phyloP scores from a whole-genome alignment of 1,140 invertebrate species.

The Drosophila tropicalis region DNA sequence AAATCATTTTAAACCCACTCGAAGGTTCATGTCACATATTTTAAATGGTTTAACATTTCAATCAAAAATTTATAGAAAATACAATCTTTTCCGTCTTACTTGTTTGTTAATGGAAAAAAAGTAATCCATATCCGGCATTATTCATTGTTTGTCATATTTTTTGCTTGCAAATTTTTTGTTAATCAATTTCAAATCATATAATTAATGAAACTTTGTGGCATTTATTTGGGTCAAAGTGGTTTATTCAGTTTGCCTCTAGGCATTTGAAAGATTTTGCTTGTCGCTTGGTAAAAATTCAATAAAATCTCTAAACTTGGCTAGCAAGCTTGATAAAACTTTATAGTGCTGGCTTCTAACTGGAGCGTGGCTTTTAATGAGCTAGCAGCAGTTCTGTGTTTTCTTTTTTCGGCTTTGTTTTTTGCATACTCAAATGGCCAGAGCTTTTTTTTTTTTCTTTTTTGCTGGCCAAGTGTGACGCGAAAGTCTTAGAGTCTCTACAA shows the following conservation, averaged over 20 bases:
- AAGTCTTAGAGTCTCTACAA: slow-evolving; percentile 53
- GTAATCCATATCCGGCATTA: slow-evolving; percentile 40
- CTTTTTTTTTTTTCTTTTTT: slow-evolving; percentile 8
- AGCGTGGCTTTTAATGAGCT: slow-evolving; percentile 68
- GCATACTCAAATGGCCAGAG: slow-evolving; percentile 38
- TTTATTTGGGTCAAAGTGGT: slow-evolving; percentile 16
- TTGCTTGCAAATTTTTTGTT: slow-evolving; percentile 31
- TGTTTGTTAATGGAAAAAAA: not conserved
- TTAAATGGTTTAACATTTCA: too few relatives aligned
- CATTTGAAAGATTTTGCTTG: slow-evolving; percentile 11
- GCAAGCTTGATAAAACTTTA: slow-evolving; percentile 41
- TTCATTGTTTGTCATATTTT: slow-evolving; percentile 18
- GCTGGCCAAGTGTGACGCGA: slow-evolving; percentile 72
- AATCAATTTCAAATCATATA: slow-evolving; percentile 45
- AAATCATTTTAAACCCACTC: too few relatives aligned
- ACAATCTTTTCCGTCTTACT: too few relatives aligned
- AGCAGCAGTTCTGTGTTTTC: slow-evolving; percentile 20
- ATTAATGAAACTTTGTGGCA: slow-evolving; percentile 35
- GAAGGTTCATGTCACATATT: too few relatives aligned
- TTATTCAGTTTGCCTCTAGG: slow-evolving; percentile 15
- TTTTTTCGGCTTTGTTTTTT: slow-evolving; percentile 18
- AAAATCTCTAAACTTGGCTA: slow-evolving; percentile 28
- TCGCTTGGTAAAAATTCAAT: slow-evolving; percentile 22
- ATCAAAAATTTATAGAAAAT: too few relatives aligned
- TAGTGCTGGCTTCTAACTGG: slow-evolving; percentile 55